Evolutionary conservation across 2,797 vertebrate species (phyloP), one percentile per base, ranked within the genome.

Genomic region (Mormyrus hasselquistii): DNA sequence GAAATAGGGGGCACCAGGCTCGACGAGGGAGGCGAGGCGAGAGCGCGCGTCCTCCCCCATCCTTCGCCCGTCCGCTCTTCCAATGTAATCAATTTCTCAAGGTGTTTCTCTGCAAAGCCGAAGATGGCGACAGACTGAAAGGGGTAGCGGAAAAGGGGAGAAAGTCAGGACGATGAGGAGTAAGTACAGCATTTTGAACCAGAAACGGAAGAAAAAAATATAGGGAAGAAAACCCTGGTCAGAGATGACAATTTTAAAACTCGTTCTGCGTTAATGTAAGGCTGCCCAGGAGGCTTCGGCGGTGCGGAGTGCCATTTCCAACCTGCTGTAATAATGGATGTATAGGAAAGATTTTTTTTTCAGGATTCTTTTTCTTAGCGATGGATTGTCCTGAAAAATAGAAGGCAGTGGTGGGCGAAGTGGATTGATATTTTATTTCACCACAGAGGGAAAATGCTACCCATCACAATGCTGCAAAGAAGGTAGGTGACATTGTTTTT

Each of bases 51-150:
- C 87, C 53, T 90, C 65, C 91, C 19, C 88, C 90, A 90, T 86
- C 92, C 87, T 41, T 92, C 89, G 52, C 90, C 91, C 76, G 90
- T 89, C 87, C 89, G 91, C 90, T 92, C 92, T 89, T 93, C 91
- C 92, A 91, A 92, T 92, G 92, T 91, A 73, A 73, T 49, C 57
- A 49, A 50, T 73, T 88, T 88, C 95, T 95, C 95, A 95, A 95
- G 95, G 96, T 95, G 95, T 95, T 73, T 95, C 94, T 94, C 94
- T 91, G 93, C 93, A 93, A 95, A 93, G 95, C 94, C 93, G 96
- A 97, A 96, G 95, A 96, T 96, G 96, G 96, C 96, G 96, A 95
- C 96, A 94, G 95, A 92, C 92, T 96, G 94, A 94, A 92, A 93
- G 94, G 93, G 93, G 90, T 86, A 89, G 88, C 57, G 41, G 89